Evolutionary conservation across 2,888 invertebrate genomes (phyloP).

Genomic region (Leptopilina drosophilae): DNA sequence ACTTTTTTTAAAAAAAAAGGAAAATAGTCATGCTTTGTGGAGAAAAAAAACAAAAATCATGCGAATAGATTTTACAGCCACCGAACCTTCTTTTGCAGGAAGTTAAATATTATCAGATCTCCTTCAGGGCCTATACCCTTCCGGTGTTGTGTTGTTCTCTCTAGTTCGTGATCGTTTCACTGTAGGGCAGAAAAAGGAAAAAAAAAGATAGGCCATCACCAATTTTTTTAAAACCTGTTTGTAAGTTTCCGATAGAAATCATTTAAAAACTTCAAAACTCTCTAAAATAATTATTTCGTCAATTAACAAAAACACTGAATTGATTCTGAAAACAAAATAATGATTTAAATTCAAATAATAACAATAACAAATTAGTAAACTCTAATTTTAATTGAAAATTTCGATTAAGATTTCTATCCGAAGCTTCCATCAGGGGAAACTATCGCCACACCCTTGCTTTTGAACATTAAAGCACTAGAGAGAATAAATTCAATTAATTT

Average conservation of each 20-base stretch:
- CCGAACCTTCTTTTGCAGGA: conserved; percentile 70
- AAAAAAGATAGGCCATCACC: conserved; percentile 62
- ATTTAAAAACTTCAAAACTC: not conserved
- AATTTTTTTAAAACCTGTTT: conserved; percentile 34
- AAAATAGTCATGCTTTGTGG: conserved; percentile 33
- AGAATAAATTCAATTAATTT: not conserved
- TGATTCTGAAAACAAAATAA: too few species aligned
- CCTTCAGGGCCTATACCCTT: conserved; percentile 75
- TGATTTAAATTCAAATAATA: too few species aligned
- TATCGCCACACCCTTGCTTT: conserved; percentile 55
- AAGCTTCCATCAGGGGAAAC: conserved; percentile 46
- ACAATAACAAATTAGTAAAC: not conserved
- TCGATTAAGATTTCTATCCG: not conserved
- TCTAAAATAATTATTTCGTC: too few species aligned
- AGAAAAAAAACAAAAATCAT: conserved; percentile 44
- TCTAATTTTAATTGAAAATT: not conserved
- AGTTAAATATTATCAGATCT: conserved; percentile 63
- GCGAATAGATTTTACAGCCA: conserved; percentile 59
- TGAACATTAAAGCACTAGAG: conserved; percentile 24
- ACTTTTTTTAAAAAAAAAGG: not conserved
- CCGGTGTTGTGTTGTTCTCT: conserved; percentile 78
- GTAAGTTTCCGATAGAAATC: not conserved
- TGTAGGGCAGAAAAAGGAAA: conserved; percentile 74
- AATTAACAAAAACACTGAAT: too few species aligned
- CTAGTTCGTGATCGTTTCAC: conserved; percentile 89